These are phyloP conservation scores for Mechanitis messenoides DNA, from an alignment of 2,888 invertebrate species.

Conservation along the genomic window DNA sequence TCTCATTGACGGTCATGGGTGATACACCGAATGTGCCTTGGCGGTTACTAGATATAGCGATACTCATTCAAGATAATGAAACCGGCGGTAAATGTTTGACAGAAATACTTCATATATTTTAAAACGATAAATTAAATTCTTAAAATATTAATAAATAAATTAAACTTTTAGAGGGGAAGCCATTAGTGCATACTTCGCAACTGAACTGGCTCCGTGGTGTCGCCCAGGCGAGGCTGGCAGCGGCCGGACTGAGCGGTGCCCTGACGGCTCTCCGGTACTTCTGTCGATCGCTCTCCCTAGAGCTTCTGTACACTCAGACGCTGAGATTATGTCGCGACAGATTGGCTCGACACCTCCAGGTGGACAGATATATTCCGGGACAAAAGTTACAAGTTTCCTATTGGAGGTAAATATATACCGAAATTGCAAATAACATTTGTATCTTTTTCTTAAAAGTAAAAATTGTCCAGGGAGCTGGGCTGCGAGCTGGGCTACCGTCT, in stretches of 20 bases:
- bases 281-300: conserved; percentile 95
- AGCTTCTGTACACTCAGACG: conserved; percentile 92
- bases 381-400: conserved; percentile 94
- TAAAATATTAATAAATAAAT: not conserved
- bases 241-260: conserved; percentile 85
- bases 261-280: conserved; percentile 86
- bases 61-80: conserved; percentile 97
- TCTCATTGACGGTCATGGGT: conserved; percentile 97
- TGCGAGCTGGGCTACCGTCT: conserved; percentile 92
- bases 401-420: conserved; percentile 81
- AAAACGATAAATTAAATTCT: conserved; percentile 1
- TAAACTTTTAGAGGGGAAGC: conserved; percentile 86
- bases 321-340: conserved; percentile 91
- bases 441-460: not conserved
- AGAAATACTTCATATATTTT: not conserved
- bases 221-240: conserved; percentile 90
- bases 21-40: conserved; percentile 95
- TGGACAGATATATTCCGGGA: conserved; percentile 94
- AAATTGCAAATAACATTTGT: conserved; percentile 18
- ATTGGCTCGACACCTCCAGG: conserved; percentile 90
- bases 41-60: conserved; percentile 95
- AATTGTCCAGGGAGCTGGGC: conserved; percentile 78
- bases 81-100: conserved; percentile 82
- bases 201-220: conserved; percentile 95
- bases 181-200: conserved; percentile 95